A percentile compares a stretch with the other conserved stretches of the same genome.
Conservation (phyloP, 2,797 vertebrate genomes). For the Melanitta fusca region DNA sequence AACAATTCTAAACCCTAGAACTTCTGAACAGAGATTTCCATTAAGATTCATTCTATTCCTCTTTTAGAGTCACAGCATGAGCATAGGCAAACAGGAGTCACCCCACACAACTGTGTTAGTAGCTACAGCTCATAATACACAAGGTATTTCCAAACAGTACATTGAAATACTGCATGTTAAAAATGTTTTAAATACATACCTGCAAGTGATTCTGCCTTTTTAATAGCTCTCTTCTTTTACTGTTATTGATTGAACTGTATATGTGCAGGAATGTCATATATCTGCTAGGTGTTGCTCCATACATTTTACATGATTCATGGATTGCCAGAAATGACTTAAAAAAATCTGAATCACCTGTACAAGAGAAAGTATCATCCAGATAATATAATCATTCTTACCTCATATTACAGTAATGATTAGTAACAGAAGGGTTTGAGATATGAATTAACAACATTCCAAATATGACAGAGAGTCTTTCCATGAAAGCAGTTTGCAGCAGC, state of each 20-base stretch:
- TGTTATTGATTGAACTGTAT: constrained; percentile 87
- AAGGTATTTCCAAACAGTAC: background rate
- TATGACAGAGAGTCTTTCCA: background rate
- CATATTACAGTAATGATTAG: background rate
- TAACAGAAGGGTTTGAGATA: background rate
- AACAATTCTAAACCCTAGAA: background rate
- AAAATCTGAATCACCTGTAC: constrained; percentile 82
- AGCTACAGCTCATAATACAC: background rate
- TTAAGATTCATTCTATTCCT: background rate
- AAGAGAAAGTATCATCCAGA: background rate
- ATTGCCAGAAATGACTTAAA: constrained; percentile 90
- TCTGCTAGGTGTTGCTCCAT: constrained; percentile 91
- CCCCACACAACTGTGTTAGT: background rate
- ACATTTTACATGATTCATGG: constrained; percentile 90
- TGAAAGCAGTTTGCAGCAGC: too few species aligned
- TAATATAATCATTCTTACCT: background rate
- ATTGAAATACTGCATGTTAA: background rate
- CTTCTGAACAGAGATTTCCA: background rate
- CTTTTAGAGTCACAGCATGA: background rate
- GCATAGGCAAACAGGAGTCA: background rate
- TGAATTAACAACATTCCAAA: background rate
- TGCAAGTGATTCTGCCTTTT: constrained; percentile 92
- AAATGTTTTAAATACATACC: constrained; percentile 78
- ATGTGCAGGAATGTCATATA: constrained; percentile 92
- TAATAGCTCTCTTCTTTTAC: constrained; percentile 89